A percentile compares a stretch with the other conserved stretches of the same genome.
phyloP scores from a whole-genome alignment of 2,113 vertebrate species.

The Eubucco bourcierii region DNA sequence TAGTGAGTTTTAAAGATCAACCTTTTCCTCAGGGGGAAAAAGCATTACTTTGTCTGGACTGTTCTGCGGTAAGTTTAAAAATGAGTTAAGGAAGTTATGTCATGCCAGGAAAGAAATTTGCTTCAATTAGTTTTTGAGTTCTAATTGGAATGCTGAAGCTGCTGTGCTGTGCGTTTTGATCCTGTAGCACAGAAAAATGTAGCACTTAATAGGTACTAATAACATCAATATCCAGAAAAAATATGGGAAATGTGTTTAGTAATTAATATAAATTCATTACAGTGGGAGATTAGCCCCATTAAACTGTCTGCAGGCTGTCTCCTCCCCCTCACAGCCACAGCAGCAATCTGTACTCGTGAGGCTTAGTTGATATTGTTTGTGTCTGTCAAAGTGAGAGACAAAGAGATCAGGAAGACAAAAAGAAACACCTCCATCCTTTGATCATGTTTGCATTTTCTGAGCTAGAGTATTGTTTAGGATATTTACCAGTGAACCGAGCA shows the following conservation, averaged over 20 bases:
- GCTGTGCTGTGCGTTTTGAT: neutral
- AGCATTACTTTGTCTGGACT: neutral
- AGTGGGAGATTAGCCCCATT: neutral
- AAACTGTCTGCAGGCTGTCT: neutral
- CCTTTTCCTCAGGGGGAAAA: neutral
- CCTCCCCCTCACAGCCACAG: neutral
- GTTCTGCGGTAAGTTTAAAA: neutral
- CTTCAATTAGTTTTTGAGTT: neutral
- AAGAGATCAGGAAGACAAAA: neutral
- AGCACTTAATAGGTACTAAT: neutral
- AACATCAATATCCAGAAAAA: neutral
- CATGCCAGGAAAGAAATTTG: neutral
- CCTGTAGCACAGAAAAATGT: neutral
- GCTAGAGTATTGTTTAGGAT: neutral
- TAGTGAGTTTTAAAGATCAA: neutral
- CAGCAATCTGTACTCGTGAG: neutral
- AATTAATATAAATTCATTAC: neutral
- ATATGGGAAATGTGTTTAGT: neutral
- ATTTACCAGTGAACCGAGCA: neutral
- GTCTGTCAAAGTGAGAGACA: neutral
- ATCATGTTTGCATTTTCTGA: neutral
- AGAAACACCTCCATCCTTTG: neutral
- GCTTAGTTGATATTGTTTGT: neutral
- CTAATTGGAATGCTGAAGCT: neutral
- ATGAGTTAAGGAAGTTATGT: neutral